A percentile compares a stretch with the other conserved stretches of the same genome.
phyloP scores from a whole-genome alignment of 2,888 invertebrate species.

The Drosophila paucipuncta region DNA sequence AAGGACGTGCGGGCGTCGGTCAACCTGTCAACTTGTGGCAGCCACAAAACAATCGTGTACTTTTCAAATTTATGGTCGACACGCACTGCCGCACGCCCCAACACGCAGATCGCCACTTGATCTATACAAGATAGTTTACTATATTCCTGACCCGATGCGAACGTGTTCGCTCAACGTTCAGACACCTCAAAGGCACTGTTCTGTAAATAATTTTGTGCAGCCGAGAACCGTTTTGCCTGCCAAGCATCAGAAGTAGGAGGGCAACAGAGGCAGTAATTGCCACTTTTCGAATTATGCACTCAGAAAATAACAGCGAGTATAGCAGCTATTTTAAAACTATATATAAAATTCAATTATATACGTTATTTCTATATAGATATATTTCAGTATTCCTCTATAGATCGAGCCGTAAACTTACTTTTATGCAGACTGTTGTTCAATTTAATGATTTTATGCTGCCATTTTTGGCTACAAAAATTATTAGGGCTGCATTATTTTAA shows the following conservation, averaged over 20 bases:
- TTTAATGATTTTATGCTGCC: background rate
- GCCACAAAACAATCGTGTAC: conserved; percentile 60
- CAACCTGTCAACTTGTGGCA: conserved; percentile 66
- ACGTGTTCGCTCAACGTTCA: conserved; percentile 66
- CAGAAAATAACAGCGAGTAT: background rate
- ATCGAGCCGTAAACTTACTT: background rate
- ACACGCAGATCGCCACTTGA: conserved; percentile 32
- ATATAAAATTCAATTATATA: background rate
- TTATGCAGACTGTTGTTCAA: background rate
- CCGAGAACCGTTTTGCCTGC: conserved; percentile 54
- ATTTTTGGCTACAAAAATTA: background rate
- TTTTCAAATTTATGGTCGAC: conserved; percentile 78
- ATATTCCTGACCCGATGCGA: conserved; percentile 39
- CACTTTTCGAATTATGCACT: conserved; percentile 49
- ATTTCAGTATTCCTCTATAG: background rate
- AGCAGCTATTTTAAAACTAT: background rate
- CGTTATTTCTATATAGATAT: background rate
- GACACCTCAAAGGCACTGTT: conserved; percentile 51
- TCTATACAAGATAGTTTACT: background rate
- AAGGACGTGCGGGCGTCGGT: conserved; percentile 72
- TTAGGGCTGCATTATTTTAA: background rate
- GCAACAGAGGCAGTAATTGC: conserved; percentile 69
- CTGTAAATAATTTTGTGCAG: conserved; percentile 53
- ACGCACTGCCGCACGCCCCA: conserved; percentile 72
- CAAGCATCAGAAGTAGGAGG: conserved; percentile 1